Evolutionary conservation across 2,888 invertebrate genomes (phyloP), one percentile per base, ranked within the genome.

Genomic region (Girardia tigrina): DNA sequence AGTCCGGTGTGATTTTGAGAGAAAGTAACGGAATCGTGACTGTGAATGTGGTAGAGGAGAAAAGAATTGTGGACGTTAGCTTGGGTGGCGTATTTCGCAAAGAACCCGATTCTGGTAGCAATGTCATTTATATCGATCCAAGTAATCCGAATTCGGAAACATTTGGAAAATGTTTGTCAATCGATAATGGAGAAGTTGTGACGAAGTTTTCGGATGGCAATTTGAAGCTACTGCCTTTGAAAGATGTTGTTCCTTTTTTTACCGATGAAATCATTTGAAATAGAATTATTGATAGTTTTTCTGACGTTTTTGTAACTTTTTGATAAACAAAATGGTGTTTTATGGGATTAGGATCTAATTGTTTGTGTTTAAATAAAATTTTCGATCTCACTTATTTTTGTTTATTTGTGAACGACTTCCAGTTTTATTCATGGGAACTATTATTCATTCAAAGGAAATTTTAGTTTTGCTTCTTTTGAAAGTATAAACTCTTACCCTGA

Each of bases 61-160:
- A 27, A 23, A 23, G 76, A 8, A 75, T 76, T 8, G 28, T 76
- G n/a, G 27, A 76, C 4, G 76, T 76, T 26, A 27, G 29, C 14
- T 28, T 70, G 6, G 29, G 76, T 23, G 42, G 28, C 14, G 69
- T 76, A 14, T 69, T 26, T 26, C 73, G 76, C 0, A 28, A 71
- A 29, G 76, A 75, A 27, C 76, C 76, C 0, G 76, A 76, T 20
- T 42, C 76, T 12, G 76, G 76, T 16, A 75, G 75, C 28, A 26
- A 42, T 2, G 76, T 76, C 0, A 42, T 69, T 42, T 42, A 28
- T 56, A 20, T 56, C 56, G 56, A 56, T 16, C 56, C 56, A 8
- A 23, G 4, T 12, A 2, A n/a, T 20, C n/a, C 4, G n/a, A 56
- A n/a, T 8, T 23, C n/a, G 6, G 56, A 56, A 20, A 56, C 6